These are phyloP conservation scores for Pogonomyrmex californicus DNA, from an alignment of 1,140 invertebrate species.

Conservation along the genomic window DNA sequence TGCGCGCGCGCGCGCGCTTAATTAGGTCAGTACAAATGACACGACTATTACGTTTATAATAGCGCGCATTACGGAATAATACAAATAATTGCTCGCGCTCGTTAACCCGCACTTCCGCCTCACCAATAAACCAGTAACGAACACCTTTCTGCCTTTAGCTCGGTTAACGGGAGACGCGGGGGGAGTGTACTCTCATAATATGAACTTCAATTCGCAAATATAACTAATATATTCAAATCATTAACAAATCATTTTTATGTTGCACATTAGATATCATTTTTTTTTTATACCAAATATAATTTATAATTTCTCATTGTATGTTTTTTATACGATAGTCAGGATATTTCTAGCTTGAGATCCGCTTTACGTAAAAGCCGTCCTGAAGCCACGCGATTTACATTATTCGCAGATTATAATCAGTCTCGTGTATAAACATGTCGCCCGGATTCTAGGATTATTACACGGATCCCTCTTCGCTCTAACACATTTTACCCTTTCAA, in stretches of 20 bases:
- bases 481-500: slow-evolving; percentile 27
- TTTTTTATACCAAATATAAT: not conserved
- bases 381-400: not conserved
- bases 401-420: slow-evolving; percentile 20
- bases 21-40: slow-evolving; percentile 52
- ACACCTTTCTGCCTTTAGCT: slow-evolving; percentile 18
- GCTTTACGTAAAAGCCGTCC: not conserved
- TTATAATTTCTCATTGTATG: not conserved
- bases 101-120: slow-evolving; percentile 36
- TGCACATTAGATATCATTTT: not conserved
- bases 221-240: slow-evolving; percentile 7
- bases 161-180: not conserved
- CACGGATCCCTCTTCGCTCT: not conserved
- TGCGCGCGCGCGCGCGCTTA: slow-evolving; percentile 16
- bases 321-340: not conserved
- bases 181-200: not conserved
- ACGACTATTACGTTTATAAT: slow-evolving; percentile 57
- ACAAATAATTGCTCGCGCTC: slow-evolving; percentile 60
- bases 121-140: slow-evolving; percentile 28
- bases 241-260: slow-evolving; percentile 5
- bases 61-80: slow-evolving; percentile 48
- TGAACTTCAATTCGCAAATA: not conserved
- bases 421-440: slow-evolving; percentile 27
- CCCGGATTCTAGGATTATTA: slow-evolving; percentile 20
- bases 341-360: not conserved